Conservation (phyloP, 2,888 invertebrate species). For the Cheilosia variabilis region DNA sequence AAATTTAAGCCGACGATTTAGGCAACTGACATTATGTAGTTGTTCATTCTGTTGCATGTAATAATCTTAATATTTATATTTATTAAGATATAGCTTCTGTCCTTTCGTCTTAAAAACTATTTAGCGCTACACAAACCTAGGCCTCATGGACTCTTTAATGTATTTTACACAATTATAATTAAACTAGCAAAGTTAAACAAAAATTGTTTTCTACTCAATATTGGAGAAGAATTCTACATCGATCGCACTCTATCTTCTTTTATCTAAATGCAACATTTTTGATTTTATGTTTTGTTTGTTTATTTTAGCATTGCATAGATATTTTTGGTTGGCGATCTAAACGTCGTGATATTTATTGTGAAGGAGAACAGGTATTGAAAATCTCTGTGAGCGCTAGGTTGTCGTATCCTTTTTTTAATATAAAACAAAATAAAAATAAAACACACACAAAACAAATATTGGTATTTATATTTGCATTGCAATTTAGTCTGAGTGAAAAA, state of each 20-base stretch:
- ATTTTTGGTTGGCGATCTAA: slow-evolving; percentile 59
- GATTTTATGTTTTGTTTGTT: slow-evolving; percentile 65
- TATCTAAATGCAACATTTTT: slow-evolving; percentile 38
- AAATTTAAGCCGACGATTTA: no score
- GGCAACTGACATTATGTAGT: no score
- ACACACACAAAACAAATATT: slow-evolving; percentile 7
- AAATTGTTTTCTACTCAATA: slow-evolving; percentile 6
- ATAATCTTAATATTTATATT: no score
- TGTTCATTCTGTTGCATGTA: no score
- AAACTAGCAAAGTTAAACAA: neutral
- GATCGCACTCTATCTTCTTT: neutral
- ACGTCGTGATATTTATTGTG: slow-evolving; percentile 58
- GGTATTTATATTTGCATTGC: slow-evolving; percentile 50
- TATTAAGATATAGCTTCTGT: no score
- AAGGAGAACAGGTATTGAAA: slow-evolving; percentile 75
- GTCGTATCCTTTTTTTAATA: slow-evolving; percentile 54
- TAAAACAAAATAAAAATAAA: neutral
- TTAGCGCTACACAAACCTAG: no score
- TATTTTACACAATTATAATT: no score
- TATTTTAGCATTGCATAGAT: slow-evolving; percentile 67
- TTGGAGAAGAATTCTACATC: neutral
- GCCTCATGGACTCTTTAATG: no score
- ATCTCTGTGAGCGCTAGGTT: slow-evolving; percentile 72
- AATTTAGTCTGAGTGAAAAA: slow-evolving; percentile 54
- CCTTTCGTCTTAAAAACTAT: no score